Evolutionary conservation across 2,113 vertebrate species (phyloP).

Genomic region (Smithornis capensis): DNA sequence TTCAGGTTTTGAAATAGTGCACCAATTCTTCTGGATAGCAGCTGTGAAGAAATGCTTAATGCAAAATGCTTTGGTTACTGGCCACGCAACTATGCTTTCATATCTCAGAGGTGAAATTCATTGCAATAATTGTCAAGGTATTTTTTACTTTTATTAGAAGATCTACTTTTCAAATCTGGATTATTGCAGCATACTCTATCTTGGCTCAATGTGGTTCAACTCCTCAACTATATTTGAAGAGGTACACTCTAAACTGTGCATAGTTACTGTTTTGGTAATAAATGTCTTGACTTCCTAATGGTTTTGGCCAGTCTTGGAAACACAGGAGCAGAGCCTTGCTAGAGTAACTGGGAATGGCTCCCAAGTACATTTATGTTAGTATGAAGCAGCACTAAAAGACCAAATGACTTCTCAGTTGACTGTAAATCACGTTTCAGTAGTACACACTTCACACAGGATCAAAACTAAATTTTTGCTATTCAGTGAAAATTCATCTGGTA

Average conservation of each 20-base stretch:
- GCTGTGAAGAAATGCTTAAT: not conserved
- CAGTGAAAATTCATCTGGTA: not conserved
- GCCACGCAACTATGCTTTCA: not conserved
- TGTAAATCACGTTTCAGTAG: not conserved
- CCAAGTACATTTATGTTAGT: not conserved
- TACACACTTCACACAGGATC: not conserved
- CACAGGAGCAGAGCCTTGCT: not conserved
- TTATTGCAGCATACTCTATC: not conserved
- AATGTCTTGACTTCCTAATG: not conserved
- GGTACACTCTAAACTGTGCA: not conserved
- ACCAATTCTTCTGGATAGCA: not conserved
- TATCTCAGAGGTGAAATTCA: not conserved
- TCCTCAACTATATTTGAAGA: not conserved
- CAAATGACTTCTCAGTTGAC: not conserved
- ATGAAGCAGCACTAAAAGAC: not conserved
- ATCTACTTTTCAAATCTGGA: not conserved
- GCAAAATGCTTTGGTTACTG: not conserved
- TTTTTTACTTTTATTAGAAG: not conserved
- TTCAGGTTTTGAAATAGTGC: not conserved
- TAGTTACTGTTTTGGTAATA: not conserved
- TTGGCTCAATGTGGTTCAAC: not conserved
- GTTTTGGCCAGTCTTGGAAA: not conserved
- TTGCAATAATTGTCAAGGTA: not conserved
- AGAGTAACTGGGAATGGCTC: not conserved
- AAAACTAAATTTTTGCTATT: not conserved